phyloP scores from a whole-genome alignment of 2,113 vertebrate genomes.

The Bos indicus region DNA sequence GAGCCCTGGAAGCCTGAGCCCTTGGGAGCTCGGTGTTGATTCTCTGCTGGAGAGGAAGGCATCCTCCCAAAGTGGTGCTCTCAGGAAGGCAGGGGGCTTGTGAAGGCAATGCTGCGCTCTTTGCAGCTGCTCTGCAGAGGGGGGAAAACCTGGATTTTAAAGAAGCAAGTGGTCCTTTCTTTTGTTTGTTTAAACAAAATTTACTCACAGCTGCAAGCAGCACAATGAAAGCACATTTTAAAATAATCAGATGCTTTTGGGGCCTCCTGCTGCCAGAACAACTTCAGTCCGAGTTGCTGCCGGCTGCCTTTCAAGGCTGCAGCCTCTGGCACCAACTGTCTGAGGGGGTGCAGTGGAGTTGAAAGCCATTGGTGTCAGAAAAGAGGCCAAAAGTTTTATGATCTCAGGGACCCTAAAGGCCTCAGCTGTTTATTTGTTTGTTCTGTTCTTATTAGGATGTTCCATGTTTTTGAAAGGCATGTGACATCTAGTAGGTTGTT shows the following conservation, averaged over 20 bases:
- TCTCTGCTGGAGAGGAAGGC: neutral
- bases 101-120: neutral
- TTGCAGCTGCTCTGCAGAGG: constrained; percentile 52
- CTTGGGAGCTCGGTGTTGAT: neutral
- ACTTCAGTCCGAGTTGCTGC: constrained; percentile 19
- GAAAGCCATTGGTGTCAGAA: constrained; percentile 33
- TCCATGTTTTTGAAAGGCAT: constrained; percentile 20
- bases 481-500: constrained; percentile 37
- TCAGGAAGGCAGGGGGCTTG: neutral
- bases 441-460: constrained; percentile 47
- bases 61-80: neutral
- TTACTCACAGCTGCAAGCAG: constrained; percentile 65
- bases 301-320: constrained; percentile 9
- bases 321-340: neutral
- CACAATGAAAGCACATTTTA: constrained; percentile 60
- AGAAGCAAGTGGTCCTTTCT: constrained; percentile 49
- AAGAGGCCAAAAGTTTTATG: constrained; percentile 42
- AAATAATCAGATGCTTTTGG: constrained; percentile 68
- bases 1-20: neutral
- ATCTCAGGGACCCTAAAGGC: constrained; percentile 10
- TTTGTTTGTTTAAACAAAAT: constrained; percentile 43
- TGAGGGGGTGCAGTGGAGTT: neutral
- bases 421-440: constrained; percentile 42
- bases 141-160: constrained; percentile 59
- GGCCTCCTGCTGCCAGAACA: constrained; percentile 56